These are phyloP conservation scores for Scopus umbretta DNA, from an alignment of 2,113 vertebrate genomes.

Conservation along the genomic window DNA sequence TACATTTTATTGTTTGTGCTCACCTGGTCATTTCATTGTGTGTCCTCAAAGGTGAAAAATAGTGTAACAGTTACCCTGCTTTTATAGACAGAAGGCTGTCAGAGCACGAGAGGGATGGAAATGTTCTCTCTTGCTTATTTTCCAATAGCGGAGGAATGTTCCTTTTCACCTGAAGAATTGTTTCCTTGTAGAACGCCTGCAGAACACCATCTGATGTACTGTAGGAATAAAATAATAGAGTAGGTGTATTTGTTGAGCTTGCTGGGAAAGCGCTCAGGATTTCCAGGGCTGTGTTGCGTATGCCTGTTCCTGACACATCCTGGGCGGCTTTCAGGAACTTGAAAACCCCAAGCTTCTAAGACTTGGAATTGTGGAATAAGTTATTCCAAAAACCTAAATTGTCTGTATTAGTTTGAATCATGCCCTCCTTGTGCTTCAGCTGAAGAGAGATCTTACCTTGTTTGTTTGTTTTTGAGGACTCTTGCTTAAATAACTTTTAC, in stretches of 20 bases:
- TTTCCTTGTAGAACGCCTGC: background rate
- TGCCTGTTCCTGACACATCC: background rate
- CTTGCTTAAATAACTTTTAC: background rate
- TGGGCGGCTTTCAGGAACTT: background rate
- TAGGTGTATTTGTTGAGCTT: fast-evolving
- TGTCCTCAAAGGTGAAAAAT: background rate
- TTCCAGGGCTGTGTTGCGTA: background rate
- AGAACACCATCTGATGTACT: fast-evolving
- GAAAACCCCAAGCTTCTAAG: background rate
- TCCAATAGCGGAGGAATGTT: background rate
- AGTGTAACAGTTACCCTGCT: fast-evolving
- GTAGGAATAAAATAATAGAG: background rate
- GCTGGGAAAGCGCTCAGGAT: background rate
- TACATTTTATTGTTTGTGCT: background rate
- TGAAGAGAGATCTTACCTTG: background rate
- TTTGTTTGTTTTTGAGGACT: background rate
- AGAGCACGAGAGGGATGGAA: background rate
- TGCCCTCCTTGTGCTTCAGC: fast-evolving
- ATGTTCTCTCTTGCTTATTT: background rate
- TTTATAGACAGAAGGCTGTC: background rate
- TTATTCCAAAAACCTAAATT: background rate
- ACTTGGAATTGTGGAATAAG: background rate
- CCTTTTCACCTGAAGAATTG: background rate
- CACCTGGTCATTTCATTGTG: background rate
- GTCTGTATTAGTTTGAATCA: background rate